Conservation (phyloP, 2,113 vertebrate genomes). For the Mellivora capensis region DNA sequence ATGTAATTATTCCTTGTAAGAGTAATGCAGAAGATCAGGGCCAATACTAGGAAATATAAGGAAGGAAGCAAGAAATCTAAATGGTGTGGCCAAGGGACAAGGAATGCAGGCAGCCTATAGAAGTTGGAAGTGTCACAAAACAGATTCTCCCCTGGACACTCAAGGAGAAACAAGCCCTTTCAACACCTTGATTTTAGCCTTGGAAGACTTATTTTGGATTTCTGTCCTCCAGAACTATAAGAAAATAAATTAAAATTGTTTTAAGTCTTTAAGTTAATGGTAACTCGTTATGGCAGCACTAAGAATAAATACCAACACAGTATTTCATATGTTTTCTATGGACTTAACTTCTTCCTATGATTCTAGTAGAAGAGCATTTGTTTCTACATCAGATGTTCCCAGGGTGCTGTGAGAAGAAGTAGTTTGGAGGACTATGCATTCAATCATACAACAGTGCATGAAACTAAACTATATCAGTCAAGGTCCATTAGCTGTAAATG, state of each 20-base stretch:
- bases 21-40: background rate
- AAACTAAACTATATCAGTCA: background rate
- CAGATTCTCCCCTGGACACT: background rate
- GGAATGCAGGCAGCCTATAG: background rate
- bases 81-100: accelerated
- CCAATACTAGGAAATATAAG: background rate
- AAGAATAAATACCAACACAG: background rate
- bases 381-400: background rate
- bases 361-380: background rate
- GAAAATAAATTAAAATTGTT: background rate
- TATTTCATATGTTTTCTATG: background rate
- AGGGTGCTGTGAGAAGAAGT: background rate
- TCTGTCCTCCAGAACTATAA: background rate
- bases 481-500: background rate
- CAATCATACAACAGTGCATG: background rate
- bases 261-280: background rate
- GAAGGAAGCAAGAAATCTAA: background rate
- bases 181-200: background rate
- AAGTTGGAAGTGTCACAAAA: background rate
- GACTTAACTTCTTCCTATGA: background rate
- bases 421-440: background rate
- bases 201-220: background rate
- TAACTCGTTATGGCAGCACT: background rate
- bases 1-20: background rate
- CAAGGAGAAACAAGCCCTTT: background rate